Evolutionary conservation across 2,888 invertebrate genomes (phyloP).

Genomic region (Scrobipalpa atriplicella): DNA sequence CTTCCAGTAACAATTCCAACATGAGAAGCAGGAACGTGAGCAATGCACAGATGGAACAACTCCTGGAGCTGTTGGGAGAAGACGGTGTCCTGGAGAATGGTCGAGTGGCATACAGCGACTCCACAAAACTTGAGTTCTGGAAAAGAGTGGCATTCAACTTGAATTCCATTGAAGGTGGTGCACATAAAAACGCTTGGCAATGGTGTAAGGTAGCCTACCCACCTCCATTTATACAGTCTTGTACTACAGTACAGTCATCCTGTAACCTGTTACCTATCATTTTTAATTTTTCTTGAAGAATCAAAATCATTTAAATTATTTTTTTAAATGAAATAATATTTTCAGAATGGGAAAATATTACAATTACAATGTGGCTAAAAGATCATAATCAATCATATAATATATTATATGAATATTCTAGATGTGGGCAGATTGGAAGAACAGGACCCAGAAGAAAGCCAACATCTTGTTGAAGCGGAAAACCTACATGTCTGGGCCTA

Average conservation of each 20-base stretch:
- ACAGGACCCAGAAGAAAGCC: slow-evolving; percentile 54
- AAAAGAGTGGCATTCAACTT: slow-evolving; percentile 48
- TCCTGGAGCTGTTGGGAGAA: slow-evolving; percentile 50
- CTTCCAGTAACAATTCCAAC: not conserved
- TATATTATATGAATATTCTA: slow-evolving; percentile 34
- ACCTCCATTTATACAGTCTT: no score
- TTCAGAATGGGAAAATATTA: no score
- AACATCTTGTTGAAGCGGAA: slow-evolving; percentile 47
- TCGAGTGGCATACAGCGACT: slow-evolving; percentile 47
- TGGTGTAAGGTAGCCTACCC: slow-evolving; percentile 53
- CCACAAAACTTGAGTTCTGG: slow-evolving; percentile 52
- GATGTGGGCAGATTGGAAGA: slow-evolving; percentile 60
- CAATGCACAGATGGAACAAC: slow-evolving; percentile 49
- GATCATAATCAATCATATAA: not conserved
- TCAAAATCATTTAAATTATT: no score
- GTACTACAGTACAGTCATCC: no score
- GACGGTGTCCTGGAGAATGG: slow-evolving; percentile 50
- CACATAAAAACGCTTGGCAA: slow-evolving; percentile 52
- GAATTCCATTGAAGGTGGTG: slow-evolving; percentile 50
- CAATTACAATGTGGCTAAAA: no score
- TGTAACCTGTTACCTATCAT: no score
- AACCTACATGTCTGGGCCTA: slow-evolving; percentile 34
- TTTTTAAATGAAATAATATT: no score
- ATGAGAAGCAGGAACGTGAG: slow-evolving; percentile 11
- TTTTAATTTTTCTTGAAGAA: no score